Evolutionary conservation across 2,797 vertebrate species (phyloP).

Genomic region (Eremophila alpestris): DNA sequence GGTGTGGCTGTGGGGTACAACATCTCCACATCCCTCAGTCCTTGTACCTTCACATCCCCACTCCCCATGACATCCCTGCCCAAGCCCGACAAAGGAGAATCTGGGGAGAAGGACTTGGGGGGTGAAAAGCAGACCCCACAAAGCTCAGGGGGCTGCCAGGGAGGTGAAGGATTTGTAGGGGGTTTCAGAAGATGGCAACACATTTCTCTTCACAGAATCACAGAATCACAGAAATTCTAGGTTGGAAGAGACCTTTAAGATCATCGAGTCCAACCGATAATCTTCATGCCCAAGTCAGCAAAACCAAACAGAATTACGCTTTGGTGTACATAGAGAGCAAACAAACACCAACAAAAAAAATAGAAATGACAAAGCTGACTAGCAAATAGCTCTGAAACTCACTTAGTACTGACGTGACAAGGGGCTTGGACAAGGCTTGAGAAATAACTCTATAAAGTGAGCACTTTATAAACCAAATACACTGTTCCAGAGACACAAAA

Average conservation of each 20-base stretch:
- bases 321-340: neutral
- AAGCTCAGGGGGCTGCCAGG: neutral
- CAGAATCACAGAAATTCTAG: too few species aligned
- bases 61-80: rapidly evolving
- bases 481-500: neutral
- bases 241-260: too few species aligned
- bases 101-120: neutral
- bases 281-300: neutral
- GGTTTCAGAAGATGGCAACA: rapidly evolving
- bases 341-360: neutral
- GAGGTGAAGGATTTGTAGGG: neutral
- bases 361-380: neutral
- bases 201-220: too few species aligned
- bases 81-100: rapidly evolving
- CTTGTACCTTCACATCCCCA: neutral
- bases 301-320: neutral
- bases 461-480: constrained; percentile 28
- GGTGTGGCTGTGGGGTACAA: rapidly evolving
- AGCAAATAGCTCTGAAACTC: constrained; percentile 23
- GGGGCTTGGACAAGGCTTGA: neutral
- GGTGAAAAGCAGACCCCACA: neutral
- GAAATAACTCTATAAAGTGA: constrained; percentile 3
- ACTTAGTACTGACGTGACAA: neutral
- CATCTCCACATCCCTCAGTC: neutral
- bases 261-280: too few species aligned